Conservation (phyloP, 2,797 vertebrate genomes). For the Galaxias olidus region DNA sequence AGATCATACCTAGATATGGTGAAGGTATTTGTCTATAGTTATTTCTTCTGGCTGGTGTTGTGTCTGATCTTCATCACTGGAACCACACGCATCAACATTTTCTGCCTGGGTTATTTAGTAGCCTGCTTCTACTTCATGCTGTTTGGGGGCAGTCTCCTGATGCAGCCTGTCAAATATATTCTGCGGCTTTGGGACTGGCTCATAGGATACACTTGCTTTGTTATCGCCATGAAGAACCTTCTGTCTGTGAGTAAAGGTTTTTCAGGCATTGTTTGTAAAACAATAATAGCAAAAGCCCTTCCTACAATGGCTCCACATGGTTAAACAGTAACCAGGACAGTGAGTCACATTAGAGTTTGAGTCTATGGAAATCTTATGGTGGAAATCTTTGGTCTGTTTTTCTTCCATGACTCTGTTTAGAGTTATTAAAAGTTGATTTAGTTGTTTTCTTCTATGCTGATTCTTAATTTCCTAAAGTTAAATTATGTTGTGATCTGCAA, state of each 20-base stretch:
- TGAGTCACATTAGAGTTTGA: too few relatives aligned
- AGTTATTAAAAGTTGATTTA: too few relatives aligned
- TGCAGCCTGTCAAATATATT: constrained; percentile 72
- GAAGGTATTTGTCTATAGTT: constrained; percentile 78
- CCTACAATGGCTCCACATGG: too few relatives aligned
- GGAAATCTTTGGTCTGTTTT: too few relatives aligned
- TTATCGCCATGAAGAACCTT: constrained; percentile 77
- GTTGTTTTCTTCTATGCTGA: too few relatives aligned
- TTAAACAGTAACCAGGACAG: too few relatives aligned
- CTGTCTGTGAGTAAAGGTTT: constrained; percentile 64
- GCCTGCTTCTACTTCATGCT: constrained; percentile 83
- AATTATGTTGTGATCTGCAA: too few relatives aligned
- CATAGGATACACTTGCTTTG: constrained; percentile 73
- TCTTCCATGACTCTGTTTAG: too few relatives aligned
- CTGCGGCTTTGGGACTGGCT: constrained; percentile 76
- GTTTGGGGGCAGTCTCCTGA: constrained; percentile 74
- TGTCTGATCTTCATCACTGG: constrained; percentile 83
- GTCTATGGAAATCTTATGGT: too few relatives aligned
- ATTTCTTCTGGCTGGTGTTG: constrained; percentile 83
- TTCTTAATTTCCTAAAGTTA: too few relatives aligned
- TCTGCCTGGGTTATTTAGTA: constrained; percentile 77
- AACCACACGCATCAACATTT: constrained; percentile 74
- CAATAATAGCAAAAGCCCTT: too few relatives aligned
- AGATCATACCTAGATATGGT: constrained; percentile 80
- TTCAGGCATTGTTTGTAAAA: too few relatives aligned